These are phyloP conservation scores for Cebus imitator DNA, from an alignment of 2,113 vertebrate species.

Conservation along the genomic window DNA sequence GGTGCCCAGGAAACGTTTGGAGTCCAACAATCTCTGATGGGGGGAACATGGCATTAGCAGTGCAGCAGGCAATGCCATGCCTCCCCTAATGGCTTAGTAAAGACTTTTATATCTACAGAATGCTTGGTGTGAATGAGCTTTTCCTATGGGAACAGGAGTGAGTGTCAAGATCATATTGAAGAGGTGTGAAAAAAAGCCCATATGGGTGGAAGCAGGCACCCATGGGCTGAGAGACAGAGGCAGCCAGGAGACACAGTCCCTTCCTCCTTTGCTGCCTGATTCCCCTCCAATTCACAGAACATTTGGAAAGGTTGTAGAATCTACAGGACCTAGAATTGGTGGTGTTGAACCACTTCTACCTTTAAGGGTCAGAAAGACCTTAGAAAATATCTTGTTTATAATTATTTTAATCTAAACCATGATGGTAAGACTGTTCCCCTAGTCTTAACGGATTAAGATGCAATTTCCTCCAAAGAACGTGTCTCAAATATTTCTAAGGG, in stretches of 20 bases:
- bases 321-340: not conserved
- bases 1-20: not conserved
- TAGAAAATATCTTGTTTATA: not conserved
- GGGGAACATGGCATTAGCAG: not conserved
- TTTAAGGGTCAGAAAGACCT: not conserved
- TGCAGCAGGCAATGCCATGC: too few species aligned
- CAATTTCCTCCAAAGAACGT: not conserved
- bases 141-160: not conserved
- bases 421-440: not conserved
- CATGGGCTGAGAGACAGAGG: not conserved
- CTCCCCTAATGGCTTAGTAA: not conserved
- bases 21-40: not conserved
- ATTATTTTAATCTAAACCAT: constrained; percentile 1
- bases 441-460: not conserved
- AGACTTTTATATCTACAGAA: not conserved
- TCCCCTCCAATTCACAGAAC: not conserved
- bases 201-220: not conserved
- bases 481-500: not conserved
- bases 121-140: not conserved
- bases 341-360: not conserved
- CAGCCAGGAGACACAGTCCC: not conserved
- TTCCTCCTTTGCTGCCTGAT: not conserved
- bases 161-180: not conserved
- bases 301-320: not conserved
- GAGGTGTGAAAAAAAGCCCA: not conserved